Evolutionary conservation across 2,113 vertebrate species (phyloP).

Genomic region (Nanger granti): DNA sequence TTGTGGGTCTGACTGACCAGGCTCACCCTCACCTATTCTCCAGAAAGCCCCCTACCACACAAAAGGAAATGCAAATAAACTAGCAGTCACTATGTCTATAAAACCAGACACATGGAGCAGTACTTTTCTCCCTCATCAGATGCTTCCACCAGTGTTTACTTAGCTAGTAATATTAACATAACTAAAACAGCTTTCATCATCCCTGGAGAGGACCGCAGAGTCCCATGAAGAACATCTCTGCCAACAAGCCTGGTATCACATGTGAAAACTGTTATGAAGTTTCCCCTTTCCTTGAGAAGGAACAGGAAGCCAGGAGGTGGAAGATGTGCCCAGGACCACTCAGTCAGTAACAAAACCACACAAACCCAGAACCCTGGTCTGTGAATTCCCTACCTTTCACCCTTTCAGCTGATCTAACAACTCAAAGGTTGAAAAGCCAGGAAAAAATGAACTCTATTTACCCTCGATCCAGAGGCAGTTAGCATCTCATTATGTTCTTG

Average conservation of each 20-base stretch:
- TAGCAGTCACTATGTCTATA: neutral
- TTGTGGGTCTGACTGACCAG: neutral
- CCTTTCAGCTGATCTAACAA: neutral
- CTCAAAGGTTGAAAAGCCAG: neutral
- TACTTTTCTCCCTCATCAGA: neutral
- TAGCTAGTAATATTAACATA: neutral
- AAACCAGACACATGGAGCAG: neutral
- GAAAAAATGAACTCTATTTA: slow-evolving; percentile 43
- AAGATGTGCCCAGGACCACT: neutral
- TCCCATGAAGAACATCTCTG: neutral
- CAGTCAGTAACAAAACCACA: neutral
- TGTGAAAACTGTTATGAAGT: neutral
- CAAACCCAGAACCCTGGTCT: neutral
- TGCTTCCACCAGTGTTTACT: neutral
- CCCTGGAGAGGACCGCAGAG: neutral
- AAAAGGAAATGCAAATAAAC: neutral
- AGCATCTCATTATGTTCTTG: slow-evolving; percentile 41
- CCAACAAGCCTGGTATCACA: neutral
- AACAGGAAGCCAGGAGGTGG: neutral
- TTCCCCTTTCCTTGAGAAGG: neutral
- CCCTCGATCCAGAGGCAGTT: neutral
- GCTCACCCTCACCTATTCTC: neutral
- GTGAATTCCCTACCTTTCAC: too few relatives aligned
- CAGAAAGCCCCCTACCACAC: neutral
- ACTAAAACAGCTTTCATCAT: neutral